Evolutionary conservation across 2,888 invertebrate species (phyloP).

Genomic region (Spodoptera exigua): DNA sequence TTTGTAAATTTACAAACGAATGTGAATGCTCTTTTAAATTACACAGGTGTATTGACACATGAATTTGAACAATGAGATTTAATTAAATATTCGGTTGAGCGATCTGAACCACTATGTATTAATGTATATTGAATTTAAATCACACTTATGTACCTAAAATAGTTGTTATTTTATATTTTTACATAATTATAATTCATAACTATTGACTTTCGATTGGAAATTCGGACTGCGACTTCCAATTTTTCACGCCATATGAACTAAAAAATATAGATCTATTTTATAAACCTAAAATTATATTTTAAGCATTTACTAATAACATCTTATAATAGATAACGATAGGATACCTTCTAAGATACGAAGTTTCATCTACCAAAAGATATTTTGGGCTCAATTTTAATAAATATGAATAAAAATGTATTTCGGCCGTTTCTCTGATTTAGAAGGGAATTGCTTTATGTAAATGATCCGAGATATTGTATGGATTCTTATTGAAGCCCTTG

Average conservation of each 20-base stretch:
- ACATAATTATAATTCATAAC: too few relatives aligned
- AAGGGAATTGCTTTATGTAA: slow-evolving; percentile 8
- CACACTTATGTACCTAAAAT: too few relatives aligned
- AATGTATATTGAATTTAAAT: slow-evolving; percentile 1
- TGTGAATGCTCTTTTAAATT: not conserved
- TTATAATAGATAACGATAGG: not conserved
- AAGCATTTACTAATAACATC: not conserved
- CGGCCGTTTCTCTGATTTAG: not conserved
- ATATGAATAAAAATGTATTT: not conserved
- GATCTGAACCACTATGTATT: not conserved
- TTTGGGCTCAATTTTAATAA: slow-evolving; percentile 3
- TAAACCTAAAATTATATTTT: too few relatives aligned
- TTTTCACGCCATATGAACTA: too few relatives aligned
- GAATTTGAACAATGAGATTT: slow-evolving; percentile 31
- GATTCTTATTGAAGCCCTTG: slow-evolving; percentile 12
- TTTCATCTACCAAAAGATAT: not conserved
- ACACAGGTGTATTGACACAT: slow-evolving; percentile 31
- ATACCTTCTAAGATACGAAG: not conserved
- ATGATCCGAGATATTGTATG: not conserved
- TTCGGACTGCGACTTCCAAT: too few relatives aligned
- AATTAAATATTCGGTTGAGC: slow-evolving; percentile 23
- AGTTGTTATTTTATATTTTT: too few relatives aligned
- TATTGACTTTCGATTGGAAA: too few relatives aligned
- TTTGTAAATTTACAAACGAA: not conserved
- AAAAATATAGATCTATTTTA: too few relatives aligned